Percentiles rank a stretch among this genome's conserved stretches.
phyloP scores from a whole-genome alignment of 2,888 invertebrate species.

The Lycia hirtaria region DNA sequence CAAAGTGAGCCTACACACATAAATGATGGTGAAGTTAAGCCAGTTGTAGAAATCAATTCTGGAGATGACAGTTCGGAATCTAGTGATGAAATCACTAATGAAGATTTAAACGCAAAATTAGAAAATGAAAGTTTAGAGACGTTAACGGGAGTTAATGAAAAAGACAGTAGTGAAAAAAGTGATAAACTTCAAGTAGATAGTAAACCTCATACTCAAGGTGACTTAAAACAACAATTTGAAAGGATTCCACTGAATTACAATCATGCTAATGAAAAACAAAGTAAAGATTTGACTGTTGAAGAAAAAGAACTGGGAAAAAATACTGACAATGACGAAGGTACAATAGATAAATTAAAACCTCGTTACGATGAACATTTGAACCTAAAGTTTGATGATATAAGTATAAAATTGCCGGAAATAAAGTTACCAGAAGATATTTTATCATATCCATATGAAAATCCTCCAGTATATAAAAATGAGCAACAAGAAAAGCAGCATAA shows the following conservation, averaged over 20 bases:
- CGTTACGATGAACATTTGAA: constrained; percentile 72
- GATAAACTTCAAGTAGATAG: constrained; percentile 48
- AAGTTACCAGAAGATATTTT: constrained; percentile 79
- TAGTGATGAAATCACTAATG: constrained; percentile 48
- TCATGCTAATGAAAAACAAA: constrained; percentile 45
- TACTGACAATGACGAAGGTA: constrained; percentile 52
- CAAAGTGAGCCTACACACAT: constrained; percentile 54
- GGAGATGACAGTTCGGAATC: constrained; percentile 58
- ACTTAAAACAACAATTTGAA: constrained; percentile 78
- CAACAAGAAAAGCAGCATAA: constrained; percentile 16
- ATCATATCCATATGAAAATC: constrained; percentile 60
- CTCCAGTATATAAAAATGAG: constrained; percentile 44
- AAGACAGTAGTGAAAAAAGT: constrained; percentile 44
- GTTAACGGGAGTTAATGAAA: constrained; percentile 49
- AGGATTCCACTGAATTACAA: constrained; percentile 77
- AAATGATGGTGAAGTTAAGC: constrained; percentile 73
- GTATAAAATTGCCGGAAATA: constrained; percentile 78
- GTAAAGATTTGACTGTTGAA: constrained; percentile 36
- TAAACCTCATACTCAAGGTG: constrained; percentile 43
- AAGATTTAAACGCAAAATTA: constrained; percentile 40
- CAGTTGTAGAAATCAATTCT: constrained; percentile 72
- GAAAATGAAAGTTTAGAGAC: constrained; percentile 58
- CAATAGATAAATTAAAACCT: constrained; percentile 57
- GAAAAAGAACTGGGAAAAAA: constrained; percentile 41
- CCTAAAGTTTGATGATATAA: constrained; percentile 71